Percentiles rank a stretch among this genome's conserved stretches.
Conservation (phyloP, 2,113 vertebrate genomes). For the Dicrurus megarhynchus region DNA sequence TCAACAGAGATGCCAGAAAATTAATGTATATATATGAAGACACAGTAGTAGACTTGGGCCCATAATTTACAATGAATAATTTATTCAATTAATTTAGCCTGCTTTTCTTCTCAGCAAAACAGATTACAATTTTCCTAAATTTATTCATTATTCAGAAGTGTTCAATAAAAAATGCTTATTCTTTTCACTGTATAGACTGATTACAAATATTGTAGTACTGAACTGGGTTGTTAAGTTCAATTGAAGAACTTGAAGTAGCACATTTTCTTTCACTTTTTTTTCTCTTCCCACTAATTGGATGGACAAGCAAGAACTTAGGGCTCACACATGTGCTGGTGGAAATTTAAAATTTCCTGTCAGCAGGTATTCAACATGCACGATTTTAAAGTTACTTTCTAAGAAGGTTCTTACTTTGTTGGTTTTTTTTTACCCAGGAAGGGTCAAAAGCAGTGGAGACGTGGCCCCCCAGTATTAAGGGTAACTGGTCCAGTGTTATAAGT, state of each 20-base stretch:
- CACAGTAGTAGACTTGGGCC: not conserved
- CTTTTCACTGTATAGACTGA: not conserved
- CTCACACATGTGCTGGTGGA: not conserved
- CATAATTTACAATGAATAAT: conserved; percentile 59
- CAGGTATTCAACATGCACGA: not conserved
- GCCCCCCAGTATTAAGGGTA: not conserved
- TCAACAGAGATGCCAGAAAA: conserved; percentile 44
- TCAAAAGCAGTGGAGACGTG: not conserved
- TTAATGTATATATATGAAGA: not conserved
- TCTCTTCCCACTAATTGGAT: not conserved
- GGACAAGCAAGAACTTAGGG: not conserved
- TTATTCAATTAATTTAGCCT: conserved; percentile 59
- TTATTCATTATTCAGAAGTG: conserved; percentile 43
- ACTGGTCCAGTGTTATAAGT: rapidly evolving
- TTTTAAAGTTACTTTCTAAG: not conserved
- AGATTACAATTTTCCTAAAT: conserved; percentile 37
- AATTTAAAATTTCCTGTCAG: not conserved
- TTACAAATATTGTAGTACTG: not conserved
- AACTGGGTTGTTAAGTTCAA: not conserved
- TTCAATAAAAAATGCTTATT: conserved; percentile 10
- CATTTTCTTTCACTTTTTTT: not conserved
- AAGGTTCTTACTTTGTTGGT: not conserved
- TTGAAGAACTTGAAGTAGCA: not conserved
- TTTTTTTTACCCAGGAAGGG: not conserved
- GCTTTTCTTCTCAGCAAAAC: conserved; percentile 40